A percentile compares a stretch with the other conserved stretches of the same genome.
Evolutionary conservation across 2,888 invertebrate species (phyloP).

Genomic region (Drepana falcataria): DNA sequence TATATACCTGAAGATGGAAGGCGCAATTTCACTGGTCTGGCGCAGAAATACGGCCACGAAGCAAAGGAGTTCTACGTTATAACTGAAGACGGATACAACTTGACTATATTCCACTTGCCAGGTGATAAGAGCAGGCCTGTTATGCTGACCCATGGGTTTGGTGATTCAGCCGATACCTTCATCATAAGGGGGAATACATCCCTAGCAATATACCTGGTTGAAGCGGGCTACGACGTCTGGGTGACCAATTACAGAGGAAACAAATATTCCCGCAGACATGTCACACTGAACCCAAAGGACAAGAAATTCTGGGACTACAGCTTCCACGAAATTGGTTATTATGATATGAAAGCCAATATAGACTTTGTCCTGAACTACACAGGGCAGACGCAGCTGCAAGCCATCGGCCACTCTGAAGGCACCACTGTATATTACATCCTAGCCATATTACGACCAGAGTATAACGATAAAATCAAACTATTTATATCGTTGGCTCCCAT

Average conservation of each 20-base stretch:
- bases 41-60: slow-evolving; percentile 17
- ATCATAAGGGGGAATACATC: slow-evolving; percentile 26
- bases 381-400: slow-evolving; percentile 68
- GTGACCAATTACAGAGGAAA: slow-evolving; percentile 72
- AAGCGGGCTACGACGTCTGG: slow-evolving; percentile 63
- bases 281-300: slow-evolving; percentile 37
- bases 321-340: slow-evolving; percentile 81
- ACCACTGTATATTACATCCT: slow-evolving; percentile 73
- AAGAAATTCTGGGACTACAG: slow-evolving; percentile 67
- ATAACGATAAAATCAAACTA: slow-evolving; percentile 75
- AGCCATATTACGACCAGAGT: slow-evolving; percentile 67
- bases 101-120: slow-evolving; percentile 26
- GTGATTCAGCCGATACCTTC: slow-evolving; percentile 23
- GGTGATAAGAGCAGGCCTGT: slow-evolving; percentile 36
- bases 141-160: slow-evolving; percentile 26
- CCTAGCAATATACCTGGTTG: slow-evolving; percentile 38
- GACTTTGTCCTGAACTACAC: slow-evolving; percentile 47
- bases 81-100: slow-evolving; percentile 37
- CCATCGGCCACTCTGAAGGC: slow-evolving; percentile 83
- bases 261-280: slow-evolving; percentile 72
- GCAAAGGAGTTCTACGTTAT: slow-evolving; percentile 20
- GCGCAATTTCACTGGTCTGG: slow-evolving; percentile 3
- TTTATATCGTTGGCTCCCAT: slow-evolving; percentile 50
- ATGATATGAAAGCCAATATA: slow-evolving; percentile 82
- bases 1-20: too few species aligned